Conservation (phyloP, 2,888 invertebrate genomes). For the Amblyteles armatorius region DNA sequence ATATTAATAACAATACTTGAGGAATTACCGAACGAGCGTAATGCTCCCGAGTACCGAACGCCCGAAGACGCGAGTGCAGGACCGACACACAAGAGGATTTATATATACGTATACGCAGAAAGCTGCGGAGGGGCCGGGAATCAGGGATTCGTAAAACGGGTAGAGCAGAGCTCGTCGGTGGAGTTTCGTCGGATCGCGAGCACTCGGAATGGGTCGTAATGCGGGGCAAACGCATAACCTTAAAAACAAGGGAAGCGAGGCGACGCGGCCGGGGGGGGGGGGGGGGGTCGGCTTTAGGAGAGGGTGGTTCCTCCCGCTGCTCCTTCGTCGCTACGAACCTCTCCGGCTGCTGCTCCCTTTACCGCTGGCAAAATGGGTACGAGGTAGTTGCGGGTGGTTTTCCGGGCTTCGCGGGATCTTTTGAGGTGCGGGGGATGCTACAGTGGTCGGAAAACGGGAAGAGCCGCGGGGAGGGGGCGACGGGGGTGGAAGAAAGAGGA, state of each 20-base stretch:
- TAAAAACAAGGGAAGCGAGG: conserved; percentile 79
- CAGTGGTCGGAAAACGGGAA: conserved; percentile 52
- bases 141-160: conserved; percentile 80
- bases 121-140: conserved; percentile 69
- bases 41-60: conserved; percentile 45
- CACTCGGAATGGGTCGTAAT: conserved; percentile 81
- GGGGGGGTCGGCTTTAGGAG: conserved; percentile 20
- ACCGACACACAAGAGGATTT: neutral
- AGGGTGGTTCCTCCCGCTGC: conserved; percentile 25
- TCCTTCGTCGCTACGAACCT: conserved; percentile 6
- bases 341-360: conserved; percentile 45
- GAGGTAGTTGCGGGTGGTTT: conserved; percentile 36
- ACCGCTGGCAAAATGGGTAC: conserved; percentile 7
- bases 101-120: neutral
- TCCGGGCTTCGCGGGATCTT: conserved; percentile 36
- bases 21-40: conserved; percentile 40
- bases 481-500: conserved; percentile 11
- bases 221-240: conserved; percentile 81
- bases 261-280: conserved; percentile 55
- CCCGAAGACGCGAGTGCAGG: neutral
- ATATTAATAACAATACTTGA: neutral
- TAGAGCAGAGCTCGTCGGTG: conserved; percentile 27
- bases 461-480: conserved; percentile 18
- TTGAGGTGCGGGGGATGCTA: conserved; percentile 43
- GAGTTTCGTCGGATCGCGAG: conserved; percentile 72